phyloP scores from a whole-genome alignment of 2,113 vertebrate genomes.

The Cisticola juncidis region DNA sequence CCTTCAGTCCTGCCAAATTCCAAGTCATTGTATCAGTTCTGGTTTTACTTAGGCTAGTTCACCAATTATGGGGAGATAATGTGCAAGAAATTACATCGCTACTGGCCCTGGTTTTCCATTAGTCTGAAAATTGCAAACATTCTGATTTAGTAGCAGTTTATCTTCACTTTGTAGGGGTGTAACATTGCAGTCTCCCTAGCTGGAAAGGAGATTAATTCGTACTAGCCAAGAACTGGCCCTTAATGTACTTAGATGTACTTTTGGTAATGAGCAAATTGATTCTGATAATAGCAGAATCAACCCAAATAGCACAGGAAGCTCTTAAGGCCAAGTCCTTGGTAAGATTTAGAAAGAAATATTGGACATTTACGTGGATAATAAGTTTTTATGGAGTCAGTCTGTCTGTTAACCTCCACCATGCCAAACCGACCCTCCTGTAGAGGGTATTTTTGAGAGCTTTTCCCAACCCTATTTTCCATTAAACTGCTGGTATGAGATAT shows the following conservation, averaged over 20 bases:
- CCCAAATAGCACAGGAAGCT: conserved; percentile 9
- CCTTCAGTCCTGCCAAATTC: not conserved
- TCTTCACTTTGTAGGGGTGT: conserved; percentile 12
- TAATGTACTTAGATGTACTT: conserved; percentile 30
- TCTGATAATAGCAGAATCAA: conserved; percentile 43
- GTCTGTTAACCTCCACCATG: not conserved
- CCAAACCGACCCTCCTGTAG: not conserved
- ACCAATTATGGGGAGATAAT: conserved; percentile 27
- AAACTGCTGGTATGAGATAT: not conserved
- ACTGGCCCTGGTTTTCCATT: conserved; percentile 16
- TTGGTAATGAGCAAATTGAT: conserved; percentile 47
- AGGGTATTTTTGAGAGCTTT: not conserved
- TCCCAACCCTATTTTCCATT: not conserved
- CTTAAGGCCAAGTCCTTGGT: not conserved
- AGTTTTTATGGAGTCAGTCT: not conserved
- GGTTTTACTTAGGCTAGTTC: not conserved
- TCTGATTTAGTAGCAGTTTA: conserved; percentile 35
- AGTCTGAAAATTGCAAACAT: conserved; percentile 26
- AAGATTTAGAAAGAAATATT: not conserved
- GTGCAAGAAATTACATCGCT: conserved; percentile 5
- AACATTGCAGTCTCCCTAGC: not conserved
- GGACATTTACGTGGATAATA: not conserved
- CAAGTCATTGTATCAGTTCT: not conserved
- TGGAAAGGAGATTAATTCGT: conserved; percentile 12
- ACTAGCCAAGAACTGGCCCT: conserved; percentile 1